Evolutionary conservation across 2,797 vertebrate genomes (phyloP), one percentile per base, ranked within the genome.

Genomic region (Hippopotamyrus pictus): DNA sequence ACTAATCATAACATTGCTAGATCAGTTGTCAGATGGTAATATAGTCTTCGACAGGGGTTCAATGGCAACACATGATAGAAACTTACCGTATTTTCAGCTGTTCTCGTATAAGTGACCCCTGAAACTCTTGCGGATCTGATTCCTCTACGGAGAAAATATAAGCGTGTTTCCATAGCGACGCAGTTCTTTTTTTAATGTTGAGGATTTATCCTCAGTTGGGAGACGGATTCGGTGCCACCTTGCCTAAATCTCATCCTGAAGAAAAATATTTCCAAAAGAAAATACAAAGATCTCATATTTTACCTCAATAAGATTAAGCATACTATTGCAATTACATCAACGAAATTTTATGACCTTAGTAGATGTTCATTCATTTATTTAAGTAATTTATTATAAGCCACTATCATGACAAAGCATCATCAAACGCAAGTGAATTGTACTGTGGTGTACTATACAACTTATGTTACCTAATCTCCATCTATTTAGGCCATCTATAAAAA

Each of bases 91-190:
- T 82, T 51, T 51, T 25, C 48, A 79, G 44, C 54, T 50, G 50
- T 88, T 76, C 25, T 25, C 11, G 33, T 53, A 82, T 48, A 54
- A n/a, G 19, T 82, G 88, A 88, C 69, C 88, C 48, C 69, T 25
- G 83, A 25, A 88, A 79, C 88, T 62, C 44, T 73, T 46, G 46
- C 46, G 25, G 65, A 88, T 69, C 62, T 44, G 62, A 88, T 25
- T 76, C 87, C 59, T 69, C 41, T n/a, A 76, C 46, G 46, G 48
- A 88, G 87, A 73, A 48, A 88, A 73, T 76, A 76, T 53, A 88
- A 54, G 51, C 48, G 25, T 53, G 69, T 88, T 79, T 79, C 88
- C 88, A 88, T 88, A 88, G 88, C 88, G 65, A 88, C 88, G 44
- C 46, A 22, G 65, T 14, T 22, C 57, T 88, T 88, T 88, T 88